A percentile compares a stretch with the other conserved stretches of the same genome.
These are phyloP conservation scores for Chymomyza costata DNA, from an alignment of 1,140 invertebrate genomes.

Conservation along the genomic window DNA sequence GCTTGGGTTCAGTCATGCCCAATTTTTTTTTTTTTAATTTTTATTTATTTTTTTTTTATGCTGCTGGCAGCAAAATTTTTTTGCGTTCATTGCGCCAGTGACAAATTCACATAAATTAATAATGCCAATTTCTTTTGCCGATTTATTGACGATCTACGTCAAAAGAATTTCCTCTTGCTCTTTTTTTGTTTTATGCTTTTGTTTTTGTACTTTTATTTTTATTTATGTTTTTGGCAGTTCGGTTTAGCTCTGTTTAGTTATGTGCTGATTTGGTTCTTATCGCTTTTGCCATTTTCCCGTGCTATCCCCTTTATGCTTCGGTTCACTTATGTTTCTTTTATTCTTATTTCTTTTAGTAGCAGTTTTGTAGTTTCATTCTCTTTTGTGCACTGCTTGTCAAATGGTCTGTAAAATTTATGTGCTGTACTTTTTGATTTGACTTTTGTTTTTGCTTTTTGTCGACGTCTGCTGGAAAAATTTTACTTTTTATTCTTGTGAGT, in stretches of 20 bases:
- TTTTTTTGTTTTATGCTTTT: neutral
- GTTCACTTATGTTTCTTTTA: neutral
- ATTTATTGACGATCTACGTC: no score
- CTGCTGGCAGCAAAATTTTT: slow-evolving; percentile 52
- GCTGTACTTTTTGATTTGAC: slow-evolving; percentile 24
- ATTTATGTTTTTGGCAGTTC: slow-evolving; percentile 6
- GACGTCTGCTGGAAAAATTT: slow-evolving; percentile 45
- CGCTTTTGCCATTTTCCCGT: slow-evolving; percentile 6
- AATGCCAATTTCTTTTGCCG: slow-evolving; percentile 20
- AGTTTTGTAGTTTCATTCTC: neutral
- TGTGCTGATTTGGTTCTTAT: neutral
- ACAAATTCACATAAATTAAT: slow-evolving; percentile 54
- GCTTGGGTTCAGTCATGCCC: neutral
- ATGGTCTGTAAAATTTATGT: slow-evolving; percentile 36
- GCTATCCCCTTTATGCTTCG: no score
- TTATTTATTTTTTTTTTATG: slow-evolving; percentile 14
- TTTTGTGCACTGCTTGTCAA: neutral
- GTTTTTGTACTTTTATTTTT: neutral
- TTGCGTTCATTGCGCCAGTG: slow-evolving; percentile 4
- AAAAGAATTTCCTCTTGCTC: neutral
- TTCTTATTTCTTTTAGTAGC: neutral
- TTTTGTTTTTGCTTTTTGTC: slow-evolving; percentile 37
- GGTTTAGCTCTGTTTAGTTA: slow-evolving; percentile 5
- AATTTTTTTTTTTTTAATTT: neutral
- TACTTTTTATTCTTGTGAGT: neutral